Evolutionary conservation across 35 echinoderm and acorn worm species (phyloP).

Genomic region (Lytechinus variegatus): DNA sequence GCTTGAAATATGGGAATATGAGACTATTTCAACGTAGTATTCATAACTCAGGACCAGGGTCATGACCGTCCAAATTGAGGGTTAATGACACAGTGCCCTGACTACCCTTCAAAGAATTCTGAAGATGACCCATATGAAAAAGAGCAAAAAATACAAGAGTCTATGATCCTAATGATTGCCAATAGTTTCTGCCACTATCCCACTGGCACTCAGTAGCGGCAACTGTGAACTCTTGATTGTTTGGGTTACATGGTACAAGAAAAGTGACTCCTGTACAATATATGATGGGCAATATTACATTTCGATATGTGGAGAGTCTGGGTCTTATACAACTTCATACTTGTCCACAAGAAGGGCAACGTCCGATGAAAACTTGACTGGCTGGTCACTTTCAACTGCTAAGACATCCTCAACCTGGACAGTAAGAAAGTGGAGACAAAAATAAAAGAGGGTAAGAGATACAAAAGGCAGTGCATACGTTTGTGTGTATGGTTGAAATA

Average conservation of each 20-base stretch:
- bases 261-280: not conserved
- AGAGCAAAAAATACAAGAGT: too few species aligned
- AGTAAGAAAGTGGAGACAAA: constrained; percentile 32
- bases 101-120: too few species aligned
- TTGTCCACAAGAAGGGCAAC: constrained; percentile 87
- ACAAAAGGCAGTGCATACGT: not conserved
- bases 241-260: not conserved
- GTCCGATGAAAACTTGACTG: constrained; percentile 88
- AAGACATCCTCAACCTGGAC: constrained; percentile 76
- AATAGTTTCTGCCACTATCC: too few species aligned
- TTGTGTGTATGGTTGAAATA: not conserved
- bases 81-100: too few species aligned
- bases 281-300: constrained; percentile 2
- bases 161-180: too few species aligned
- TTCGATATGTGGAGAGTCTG: not conserved
- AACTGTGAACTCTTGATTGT: not conserved
- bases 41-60: too few species aligned
- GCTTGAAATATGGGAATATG: too few species aligned
- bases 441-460: not conserved
- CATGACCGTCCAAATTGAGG: too few species aligned
- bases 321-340: constrained; percentile 92
- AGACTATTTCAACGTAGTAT: too few species aligned
- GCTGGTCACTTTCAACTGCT: constrained; percentile 67
- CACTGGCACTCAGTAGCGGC: too few species aligned
- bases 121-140: too few species aligned